Conservation (phyloP, 2,888 invertebrate species). For the Cremastobaeus sp. region DNA sequence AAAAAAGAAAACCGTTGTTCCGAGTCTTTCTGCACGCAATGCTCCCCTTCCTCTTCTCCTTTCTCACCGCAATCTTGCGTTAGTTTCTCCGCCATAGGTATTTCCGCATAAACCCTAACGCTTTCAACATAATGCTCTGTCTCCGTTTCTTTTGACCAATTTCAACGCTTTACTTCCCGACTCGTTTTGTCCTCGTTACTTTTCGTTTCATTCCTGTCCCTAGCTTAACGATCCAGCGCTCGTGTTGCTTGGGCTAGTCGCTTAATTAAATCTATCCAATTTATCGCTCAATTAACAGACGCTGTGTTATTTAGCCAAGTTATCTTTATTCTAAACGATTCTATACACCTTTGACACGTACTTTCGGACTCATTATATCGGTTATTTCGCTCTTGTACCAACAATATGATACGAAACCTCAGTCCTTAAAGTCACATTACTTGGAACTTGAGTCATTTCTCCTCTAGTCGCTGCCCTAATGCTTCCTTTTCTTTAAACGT, state of each 20-base stretch:
- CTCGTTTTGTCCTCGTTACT: neutral
- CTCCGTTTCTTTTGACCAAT: conserved; percentile 46
- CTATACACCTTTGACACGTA: too few species aligned
- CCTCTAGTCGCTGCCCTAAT: too few species aligned
- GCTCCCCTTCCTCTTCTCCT: conserved; percentile 41
- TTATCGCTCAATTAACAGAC: too few species aligned
- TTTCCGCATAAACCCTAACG: conserved; percentile 33
- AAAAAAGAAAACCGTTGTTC: conserved; percentile 67
- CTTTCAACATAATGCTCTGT: conserved; percentile 51
- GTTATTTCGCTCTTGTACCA: too few species aligned
- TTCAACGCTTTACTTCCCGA: conserved; percentile 6
- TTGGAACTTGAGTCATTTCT: too few species aligned
- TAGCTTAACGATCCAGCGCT: neutral
- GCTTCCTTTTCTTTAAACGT: too few species aligned
- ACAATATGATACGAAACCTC: too few species aligned
- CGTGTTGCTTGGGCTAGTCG: conserved; percentile 2
- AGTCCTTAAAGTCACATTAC: too few species aligned
- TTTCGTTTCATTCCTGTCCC: neutral
- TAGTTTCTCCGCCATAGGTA: conserved; percentile 58
- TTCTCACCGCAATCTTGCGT: conserved; percentile 43
- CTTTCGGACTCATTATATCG: too few species aligned
- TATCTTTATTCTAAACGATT: too few species aligned
- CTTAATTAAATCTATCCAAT: too few species aligned
- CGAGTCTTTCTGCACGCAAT: conserved; percentile 60
- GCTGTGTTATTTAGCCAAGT: too few species aligned